Conservation (phyloP, 2,113 vertebrate genomes). For the Rutilus rutilus region DNA sequence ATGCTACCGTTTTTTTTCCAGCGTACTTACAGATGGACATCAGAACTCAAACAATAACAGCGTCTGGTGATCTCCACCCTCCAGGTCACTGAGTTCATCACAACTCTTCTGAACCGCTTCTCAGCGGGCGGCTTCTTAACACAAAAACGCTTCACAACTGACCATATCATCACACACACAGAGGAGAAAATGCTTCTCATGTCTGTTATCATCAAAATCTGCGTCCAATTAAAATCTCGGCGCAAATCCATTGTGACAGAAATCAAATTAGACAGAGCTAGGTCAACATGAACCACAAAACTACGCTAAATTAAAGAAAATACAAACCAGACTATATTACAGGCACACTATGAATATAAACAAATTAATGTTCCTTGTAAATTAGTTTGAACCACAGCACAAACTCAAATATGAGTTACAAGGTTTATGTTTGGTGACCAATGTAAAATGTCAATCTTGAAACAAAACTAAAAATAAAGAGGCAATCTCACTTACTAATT, state of each 20-base stretch:
- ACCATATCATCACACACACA: neutral
- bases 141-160: neutral
- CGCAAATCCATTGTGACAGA: neutral
- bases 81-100: neutral
- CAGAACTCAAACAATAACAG: neutral
- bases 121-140: neutral
- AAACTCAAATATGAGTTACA: too few species aligned
- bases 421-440: too few species aligned
- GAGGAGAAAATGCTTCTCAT: neutral
- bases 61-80: neutral
- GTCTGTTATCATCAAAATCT: neutral
- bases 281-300: neutral
- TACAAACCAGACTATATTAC: neutral
- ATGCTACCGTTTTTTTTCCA: too few species aligned
- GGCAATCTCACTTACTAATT: neutral
- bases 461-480: too few species aligned
- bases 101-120: neutral
- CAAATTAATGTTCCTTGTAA: neutral
- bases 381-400: too few species aligned
- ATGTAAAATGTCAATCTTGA: too few species aligned
- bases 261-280: neutral
- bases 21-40: too few species aligned
- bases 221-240: neutral
- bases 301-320: neutral
- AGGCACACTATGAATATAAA: neutral